Conservation (phyloP, 2,797 vertebrate species). For the Gephyroberyx darwinii region DNA sequence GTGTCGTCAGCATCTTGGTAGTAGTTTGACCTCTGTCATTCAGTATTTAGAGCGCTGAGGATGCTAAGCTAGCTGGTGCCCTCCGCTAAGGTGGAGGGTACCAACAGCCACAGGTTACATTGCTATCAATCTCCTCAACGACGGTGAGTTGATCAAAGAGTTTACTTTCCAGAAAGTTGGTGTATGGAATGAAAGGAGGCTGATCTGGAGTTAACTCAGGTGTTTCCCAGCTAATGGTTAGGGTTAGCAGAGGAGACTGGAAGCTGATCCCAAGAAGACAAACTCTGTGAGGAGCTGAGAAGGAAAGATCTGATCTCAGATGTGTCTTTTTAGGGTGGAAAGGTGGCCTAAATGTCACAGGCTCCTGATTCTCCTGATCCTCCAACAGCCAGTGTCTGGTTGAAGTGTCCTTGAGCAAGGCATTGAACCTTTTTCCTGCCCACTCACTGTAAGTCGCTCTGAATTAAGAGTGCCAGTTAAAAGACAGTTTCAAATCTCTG, state of each 20-base stretch:
- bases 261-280: too few relatives aligned
- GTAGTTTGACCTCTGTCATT: too few relatives aligned
- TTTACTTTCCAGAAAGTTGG: not conserved
- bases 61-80: too few relatives aligned
- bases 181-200: not conserved
- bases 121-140: too few relatives aligned
- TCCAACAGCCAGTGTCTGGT: not conserved
- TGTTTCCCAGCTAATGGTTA: not conserved
- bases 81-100: too few relatives aligned
- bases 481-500: not conserved
- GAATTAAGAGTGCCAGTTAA: not conserved
- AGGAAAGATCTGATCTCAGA: not conserved
- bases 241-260: not conserved
- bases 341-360: too few relatives aligned
- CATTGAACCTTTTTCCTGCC: not conserved
- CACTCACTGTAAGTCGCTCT: not conserved
- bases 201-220: not conserved
- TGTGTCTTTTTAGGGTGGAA: too few relatives aligned
- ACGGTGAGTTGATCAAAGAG: not conserved
- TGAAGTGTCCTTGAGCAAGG: not conserved
- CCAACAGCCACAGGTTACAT: too few relatives aligned
- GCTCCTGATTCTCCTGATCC: too few relatives aligned
- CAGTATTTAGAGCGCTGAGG: too few relatives aligned
- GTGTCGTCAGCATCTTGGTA: too few relatives aligned
- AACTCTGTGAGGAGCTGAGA: not conserved